Evolutionary conservation across 2,888 invertebrate genomes (phyloP), one percentile per base, ranked within the genome.

Genomic region (Choreutis nemorana): DNA sequence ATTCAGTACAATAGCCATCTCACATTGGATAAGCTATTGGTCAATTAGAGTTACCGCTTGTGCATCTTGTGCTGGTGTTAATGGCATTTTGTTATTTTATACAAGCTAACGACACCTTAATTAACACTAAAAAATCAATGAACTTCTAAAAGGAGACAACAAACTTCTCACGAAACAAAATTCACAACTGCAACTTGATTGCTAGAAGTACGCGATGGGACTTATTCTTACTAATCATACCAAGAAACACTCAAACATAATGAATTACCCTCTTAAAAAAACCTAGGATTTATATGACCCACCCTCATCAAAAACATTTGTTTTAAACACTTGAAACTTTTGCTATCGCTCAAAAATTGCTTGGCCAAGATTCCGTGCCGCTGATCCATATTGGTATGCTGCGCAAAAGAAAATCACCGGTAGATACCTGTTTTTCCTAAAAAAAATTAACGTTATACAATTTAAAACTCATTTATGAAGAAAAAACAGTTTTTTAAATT

Each of bases 11-110:
- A 9, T 30, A 33, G 38, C 34, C 27, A 38, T 30, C 23, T 32
- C 32, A 24, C 33, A 32, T 15, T 36, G 35, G 3, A 33, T 38
- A n/a, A 33, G 3, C 23, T 31, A 32, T 31, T 29, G 24, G n/a
- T n/a, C n/a, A 13, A 35, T 28, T 27, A 40, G 28, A 10, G 25
- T 28, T 24, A 34, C 34, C 10, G 36, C 39, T 23, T 36, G 36
- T 30, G 32, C 37, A 21, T 31, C 16, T 25, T 33, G 33, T 25
- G 14, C 27, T 28, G 26, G 28, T 28, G 28, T 27, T 29, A 26
- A 2, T n/a, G 31, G 18, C 18, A 18, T 18, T 18, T 18, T 18
- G n/a, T n/a, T n/a, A n/a, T n/a, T n/a, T n/a, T n/a, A n/a, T n/a
- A n/a, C n/a, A n/a, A n/a, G n/a, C n/a, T n/a, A n/a, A n/a, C n/a